These are phyloP conservation scores for Schizothorax lantsangensis DNA, from an alignment of 2,797 vertebrate species.

Conservation along the genomic window DNA sequence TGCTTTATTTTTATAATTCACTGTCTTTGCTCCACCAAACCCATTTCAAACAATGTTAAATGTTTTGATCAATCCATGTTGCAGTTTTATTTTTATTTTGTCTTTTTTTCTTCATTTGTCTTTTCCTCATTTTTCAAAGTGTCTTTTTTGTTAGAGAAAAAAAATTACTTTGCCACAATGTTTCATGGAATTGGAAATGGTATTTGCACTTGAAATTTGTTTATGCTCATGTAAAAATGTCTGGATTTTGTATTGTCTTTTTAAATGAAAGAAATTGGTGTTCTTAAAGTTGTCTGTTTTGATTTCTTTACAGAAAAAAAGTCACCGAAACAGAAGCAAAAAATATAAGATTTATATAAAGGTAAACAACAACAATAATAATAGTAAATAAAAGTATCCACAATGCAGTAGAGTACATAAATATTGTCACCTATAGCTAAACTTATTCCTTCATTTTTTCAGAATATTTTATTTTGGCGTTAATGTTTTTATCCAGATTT, in stretches of 20 bases:
- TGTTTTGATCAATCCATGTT: neutral
- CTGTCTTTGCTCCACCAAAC: slow-evolving; percentile 30
- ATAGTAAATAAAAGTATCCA: no score
- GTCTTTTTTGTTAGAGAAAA: slow-evolving; percentile 63
- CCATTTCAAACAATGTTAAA: slow-evolving; percentile 8
- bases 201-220: slow-evolving; percentile 98
- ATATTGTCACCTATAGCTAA: neutral
- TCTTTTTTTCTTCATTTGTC: slow-evolving; percentile 62
- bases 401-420: no score
- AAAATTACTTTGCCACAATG: slow-evolving; percentile 82
- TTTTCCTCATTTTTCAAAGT: slow-evolving; percentile 64
- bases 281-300: slow-evolving; percentile 74
- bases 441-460: neutral
- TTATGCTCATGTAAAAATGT: slow-evolving; percentile 98
- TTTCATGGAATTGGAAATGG: slow-evolving; percentile 90
- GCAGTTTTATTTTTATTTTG: slow-evolving; percentile 31
- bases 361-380: neutral
- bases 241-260: slow-evolving; percentile 98
- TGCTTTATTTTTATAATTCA: slow-evolving; percentile 30
- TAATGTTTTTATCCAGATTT: neutral
- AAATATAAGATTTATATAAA: neutral
- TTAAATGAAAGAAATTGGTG: slow-evolving; percentile 87
- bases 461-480: neutral
- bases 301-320: slow-evolving; percentile 60
- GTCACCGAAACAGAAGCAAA: neutral